A percentile compares a stretch with the other conserved stretches of the same genome.
These are phyloP conservation scores for Eriocheir sinensis DNA, from an alignment of 1,140 invertebrate genomes.

Conservation along the genomic window DNA sequence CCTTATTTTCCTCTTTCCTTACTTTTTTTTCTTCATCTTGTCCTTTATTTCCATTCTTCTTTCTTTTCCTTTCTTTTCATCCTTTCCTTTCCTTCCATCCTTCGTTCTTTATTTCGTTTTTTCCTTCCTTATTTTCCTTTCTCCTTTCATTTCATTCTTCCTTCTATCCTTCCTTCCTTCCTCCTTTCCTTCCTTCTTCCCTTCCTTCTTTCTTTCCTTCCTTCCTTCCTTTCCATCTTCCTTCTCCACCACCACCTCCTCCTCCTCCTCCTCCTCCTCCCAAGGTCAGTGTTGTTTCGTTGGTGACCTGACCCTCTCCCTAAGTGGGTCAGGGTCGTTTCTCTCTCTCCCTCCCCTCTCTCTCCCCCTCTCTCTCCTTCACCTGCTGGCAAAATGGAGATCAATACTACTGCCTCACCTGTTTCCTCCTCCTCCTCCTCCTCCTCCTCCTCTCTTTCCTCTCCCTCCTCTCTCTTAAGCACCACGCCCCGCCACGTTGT, in stretches of 20 bases:
- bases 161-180: not conserved
- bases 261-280: not conserved
- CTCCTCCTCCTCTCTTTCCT: not conserved
- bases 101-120: not conserved
- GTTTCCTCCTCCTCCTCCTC: not conserved
- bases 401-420: conserved; percentile 8
- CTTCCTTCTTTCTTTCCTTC: not conserved
- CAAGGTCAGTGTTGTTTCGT: not conserved
- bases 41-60: not conserved
- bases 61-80: too few relatives aligned
- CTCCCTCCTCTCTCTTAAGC: not conserved
- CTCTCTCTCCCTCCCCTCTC: too few relatives aligned
- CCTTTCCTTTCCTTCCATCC: not conserved
- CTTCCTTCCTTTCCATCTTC: not conserved
- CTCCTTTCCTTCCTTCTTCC: not conserved
- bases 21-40: not conserved
- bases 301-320: not conserved
- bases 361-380: not conserved
- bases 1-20: not conserved
- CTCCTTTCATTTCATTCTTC: not conserved
- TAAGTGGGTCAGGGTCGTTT: not conserved
- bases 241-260: not conserved
- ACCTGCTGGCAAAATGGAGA: not conserved
- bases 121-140: not conserved
- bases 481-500: not conserved